Conservation (phyloP, 2,113 vertebrate species). For the Burhinus bistriatus region DNA sequence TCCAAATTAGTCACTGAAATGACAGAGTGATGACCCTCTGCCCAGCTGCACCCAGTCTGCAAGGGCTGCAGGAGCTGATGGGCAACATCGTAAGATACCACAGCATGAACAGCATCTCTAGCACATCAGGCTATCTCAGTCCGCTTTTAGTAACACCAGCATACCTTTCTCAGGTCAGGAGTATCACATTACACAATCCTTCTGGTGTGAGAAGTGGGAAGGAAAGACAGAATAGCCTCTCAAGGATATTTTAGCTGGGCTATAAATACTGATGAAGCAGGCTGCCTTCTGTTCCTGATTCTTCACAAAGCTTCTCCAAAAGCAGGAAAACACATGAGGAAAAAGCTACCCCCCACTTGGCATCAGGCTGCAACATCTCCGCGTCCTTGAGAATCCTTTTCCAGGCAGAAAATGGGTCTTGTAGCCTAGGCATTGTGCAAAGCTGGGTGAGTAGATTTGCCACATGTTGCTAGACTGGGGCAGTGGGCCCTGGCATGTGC, state of each 20-base stretch:
- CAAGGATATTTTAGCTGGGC: background rate
- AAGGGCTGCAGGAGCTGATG: background rate
- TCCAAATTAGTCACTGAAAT: background rate
- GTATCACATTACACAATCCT: background rate
- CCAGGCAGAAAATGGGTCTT: background rate
- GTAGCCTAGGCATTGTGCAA: background rate
- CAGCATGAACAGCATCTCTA: background rate
- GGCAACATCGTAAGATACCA: background rate
- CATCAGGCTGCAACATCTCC: background rate
- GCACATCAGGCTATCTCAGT: background rate
- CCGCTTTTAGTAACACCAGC: background rate
- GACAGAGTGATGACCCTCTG: too few species aligned
- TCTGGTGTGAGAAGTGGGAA: background rate
- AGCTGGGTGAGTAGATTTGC: background rate
- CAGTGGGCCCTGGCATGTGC: too few species aligned
- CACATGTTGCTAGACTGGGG: rapidly evolving
- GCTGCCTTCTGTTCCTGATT: background rate
- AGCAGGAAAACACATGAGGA: background rate
- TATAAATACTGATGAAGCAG: background rate
- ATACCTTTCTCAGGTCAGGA: background rate
- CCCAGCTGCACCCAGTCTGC: background rate
- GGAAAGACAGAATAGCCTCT: background rate
- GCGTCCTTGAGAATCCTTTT: background rate
- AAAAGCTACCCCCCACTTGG: background rate
- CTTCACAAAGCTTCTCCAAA: background rate